phyloP scores from a whole-genome alignment of 2,888 invertebrate genomes.

The Cepaea hortensis region DNA sequence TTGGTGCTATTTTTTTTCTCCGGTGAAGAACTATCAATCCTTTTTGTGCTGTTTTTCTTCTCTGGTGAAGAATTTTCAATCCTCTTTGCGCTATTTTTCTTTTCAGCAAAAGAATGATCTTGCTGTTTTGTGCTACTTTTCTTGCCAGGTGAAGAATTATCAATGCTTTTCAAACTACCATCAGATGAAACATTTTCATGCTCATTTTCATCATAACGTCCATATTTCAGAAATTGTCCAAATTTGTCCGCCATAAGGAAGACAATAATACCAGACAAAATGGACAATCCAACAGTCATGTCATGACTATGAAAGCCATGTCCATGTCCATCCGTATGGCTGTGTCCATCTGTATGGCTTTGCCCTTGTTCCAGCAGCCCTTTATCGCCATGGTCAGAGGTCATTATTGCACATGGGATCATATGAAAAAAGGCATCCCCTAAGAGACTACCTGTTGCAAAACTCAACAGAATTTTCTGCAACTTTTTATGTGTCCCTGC shows the following conservation, averaged over 20 bases:
- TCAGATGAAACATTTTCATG: slow-evolving; percentile 76
- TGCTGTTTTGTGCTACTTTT: slow-evolving; percentile 76
- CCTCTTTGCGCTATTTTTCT: not conserved
- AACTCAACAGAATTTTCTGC: slow-evolving; percentile 84
- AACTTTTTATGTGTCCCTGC: slow-evolving; percentile 87
- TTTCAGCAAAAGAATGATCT: slow-evolving; percentile 64
- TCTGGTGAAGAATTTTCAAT: not conserved
- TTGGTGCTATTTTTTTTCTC: no score
- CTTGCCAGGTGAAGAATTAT: no score
- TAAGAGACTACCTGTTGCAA: slow-evolving; percentile 84
- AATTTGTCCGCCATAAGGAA: slow-evolving; percentile 94
- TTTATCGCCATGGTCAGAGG: slow-evolving; percentile 70
- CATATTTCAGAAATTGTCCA: slow-evolving; percentile 84
- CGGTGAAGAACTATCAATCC: no score
- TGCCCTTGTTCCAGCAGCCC: slow-evolving; percentile 78
- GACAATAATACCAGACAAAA: slow-evolving; percentile 92
- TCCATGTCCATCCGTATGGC: slow-evolving; percentile 80
- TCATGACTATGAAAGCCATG: slow-evolving; percentile 80
- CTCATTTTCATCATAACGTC: slow-evolving; percentile 78
- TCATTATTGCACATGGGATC: slow-evolving; percentile 93
- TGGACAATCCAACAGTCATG: slow-evolving; percentile 95
- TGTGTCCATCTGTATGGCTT: slow-evolving; percentile 80
- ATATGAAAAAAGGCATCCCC: slow-evolving; percentile 99
- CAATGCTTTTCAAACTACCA: no score
- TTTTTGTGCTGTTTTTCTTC: no score